A percentile compares a stretch with the other conserved stretches of the same genome.
These are phyloP conservation scores for Hormaphis cornu DNA, from an alignment of 1,140 invertebrate species.

Conservation along the genomic window DNA sequence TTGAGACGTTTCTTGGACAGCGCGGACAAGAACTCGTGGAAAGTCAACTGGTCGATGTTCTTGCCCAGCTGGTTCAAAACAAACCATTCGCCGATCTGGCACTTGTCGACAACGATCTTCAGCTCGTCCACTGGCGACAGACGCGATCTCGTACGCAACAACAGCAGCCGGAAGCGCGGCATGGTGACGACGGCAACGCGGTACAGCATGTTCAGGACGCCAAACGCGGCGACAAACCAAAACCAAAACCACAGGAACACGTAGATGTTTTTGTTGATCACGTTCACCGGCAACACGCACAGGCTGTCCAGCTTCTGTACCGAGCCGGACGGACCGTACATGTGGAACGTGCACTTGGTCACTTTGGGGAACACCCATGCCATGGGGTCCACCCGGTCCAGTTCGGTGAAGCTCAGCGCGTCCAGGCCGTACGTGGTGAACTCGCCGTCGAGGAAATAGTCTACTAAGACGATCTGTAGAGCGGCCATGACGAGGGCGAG, in stretches of 20 bases:
- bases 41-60: constrained; percentile 84
- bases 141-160: constrained; percentile 69
- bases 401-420: constrained; percentile 40
- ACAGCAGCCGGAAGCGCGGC: constrained; percentile 60
- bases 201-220: constrained; percentile 55
- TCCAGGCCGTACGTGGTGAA: constrained; percentile 47
- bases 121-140: constrained; percentile 65
- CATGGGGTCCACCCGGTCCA: constrained; percentile 55
- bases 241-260: constrained; percentile 74
- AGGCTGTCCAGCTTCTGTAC: constrained; percentile 53
- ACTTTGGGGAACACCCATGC: constrained; percentile 44
- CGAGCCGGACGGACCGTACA: constrained; percentile 53
- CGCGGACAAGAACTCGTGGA: constrained; percentile 72
- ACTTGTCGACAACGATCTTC: constrained; percentile 64
- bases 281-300: constrained; percentile 64
- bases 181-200: constrained; percentile 63
- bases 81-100: constrained; percentile 88
- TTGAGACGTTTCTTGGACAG: constrained; percentile 63
- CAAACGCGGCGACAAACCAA: constrained; percentile 54
- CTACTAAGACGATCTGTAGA: constrained; percentile 52
- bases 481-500: constrained; percentile 45
- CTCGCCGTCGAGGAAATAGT: constrained; percentile 61
- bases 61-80: constrained; percentile 82
- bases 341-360: constrained; percentile 46
- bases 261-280: constrained; percentile 72